A percentile compares a stretch with the other conserved stretches of the same genome.
Evolutionary conservation across 2,888 invertebrate genomes (phyloP).

Genomic region (Portevinia maculata): DNA sequence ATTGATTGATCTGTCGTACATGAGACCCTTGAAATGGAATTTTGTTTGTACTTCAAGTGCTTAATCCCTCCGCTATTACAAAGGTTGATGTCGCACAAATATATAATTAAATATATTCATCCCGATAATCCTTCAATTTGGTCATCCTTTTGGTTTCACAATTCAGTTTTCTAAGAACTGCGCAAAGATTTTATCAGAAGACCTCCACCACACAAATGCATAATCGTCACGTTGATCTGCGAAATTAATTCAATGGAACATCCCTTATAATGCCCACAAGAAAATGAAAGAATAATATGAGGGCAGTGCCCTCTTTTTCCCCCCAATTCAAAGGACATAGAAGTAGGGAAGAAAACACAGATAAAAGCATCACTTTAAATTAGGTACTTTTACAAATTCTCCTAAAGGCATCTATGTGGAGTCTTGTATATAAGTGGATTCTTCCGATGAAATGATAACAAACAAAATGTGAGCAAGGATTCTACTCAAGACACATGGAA

Average conservation of each 20-base stretch:
- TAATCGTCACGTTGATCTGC: conserved; percentile 76
- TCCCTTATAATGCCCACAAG: conserved; percentile 18
- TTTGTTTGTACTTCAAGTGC: conserved; percentile 16
- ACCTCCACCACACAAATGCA: conserved; percentile 26
- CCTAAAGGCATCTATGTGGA: conserved; percentile 21
- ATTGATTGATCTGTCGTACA: conserved; percentile 48
- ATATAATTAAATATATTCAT: conserved; percentile 51
- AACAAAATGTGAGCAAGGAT: conserved; percentile 13
- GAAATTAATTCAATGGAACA: conserved; percentile 75
- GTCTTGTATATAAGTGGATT: conserved; percentile 12
- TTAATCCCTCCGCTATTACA: conserved; percentile 12
- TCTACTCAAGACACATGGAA: conserved; percentile 40
- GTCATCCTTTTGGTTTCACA: conserved; percentile 27
- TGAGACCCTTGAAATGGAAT: not conserved
- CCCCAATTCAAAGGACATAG: not conserved
- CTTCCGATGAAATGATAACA: conserved; percentile 42
- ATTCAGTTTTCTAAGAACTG: conserved; percentile 11
- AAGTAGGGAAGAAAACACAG: conserved; percentile 15
- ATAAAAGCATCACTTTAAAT: conserved; percentile 65
- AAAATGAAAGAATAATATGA: conserved; percentile 9
- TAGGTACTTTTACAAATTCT: conserved; percentile 43
- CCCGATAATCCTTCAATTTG: conserved; percentile 58
- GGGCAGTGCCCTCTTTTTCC: conserved; percentile 46
- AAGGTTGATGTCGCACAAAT: conserved; percentile 10
- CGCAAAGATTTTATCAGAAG: conserved; percentile 47